A percentile compares a stretch with the other conserved stretches of the same genome.
These are phyloP conservation scores for Penaeus indicus DNA, from an alignment of 1,140 invertebrate genomes.

Conservation along the genomic window DNA sequence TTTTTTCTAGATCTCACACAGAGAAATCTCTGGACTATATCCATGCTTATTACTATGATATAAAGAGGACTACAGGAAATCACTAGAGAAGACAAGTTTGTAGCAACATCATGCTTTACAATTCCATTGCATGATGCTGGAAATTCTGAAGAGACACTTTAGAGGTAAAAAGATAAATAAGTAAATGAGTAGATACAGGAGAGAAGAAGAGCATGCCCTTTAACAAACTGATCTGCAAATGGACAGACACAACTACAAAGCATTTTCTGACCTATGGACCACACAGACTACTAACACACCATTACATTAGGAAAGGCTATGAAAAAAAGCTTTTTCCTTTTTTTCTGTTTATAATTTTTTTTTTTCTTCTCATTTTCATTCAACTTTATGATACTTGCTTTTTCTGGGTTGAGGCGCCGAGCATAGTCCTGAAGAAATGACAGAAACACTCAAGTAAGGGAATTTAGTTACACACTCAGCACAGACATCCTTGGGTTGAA, in stretches of 20 bases:
- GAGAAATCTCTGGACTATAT: too few species aligned
- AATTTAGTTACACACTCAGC: background rate
- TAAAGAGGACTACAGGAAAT: too few species aligned
- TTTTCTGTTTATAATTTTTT: slow-evolving; percentile 1
- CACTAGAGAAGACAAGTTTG: too few species aligned
- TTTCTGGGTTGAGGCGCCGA: slow-evolving; percentile 61
- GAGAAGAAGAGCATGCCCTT: too few species aligned
- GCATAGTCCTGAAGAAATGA: slow-evolving; percentile 60
- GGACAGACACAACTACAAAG: slow-evolving; percentile 31
- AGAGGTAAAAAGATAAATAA: too few species aligned
- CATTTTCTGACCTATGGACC: slow-evolving; percentile 23
- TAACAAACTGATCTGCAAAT: too few species aligned
- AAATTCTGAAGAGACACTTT: too few species aligned
- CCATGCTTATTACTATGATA: too few species aligned
- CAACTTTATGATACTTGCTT: slow-evolving; percentile 55
- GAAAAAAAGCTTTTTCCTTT: slow-evolving; percentile 24
- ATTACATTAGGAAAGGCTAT: slow-evolving; percentile 38
- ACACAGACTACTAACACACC: slow-evolving; percentile 44
- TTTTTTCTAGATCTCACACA: too few species aligned
- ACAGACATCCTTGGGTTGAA: background rate
- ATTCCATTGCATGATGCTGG: too few species aligned
- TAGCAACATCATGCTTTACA: too few species aligned
- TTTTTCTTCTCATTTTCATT: slow-evolving; percentile 37
- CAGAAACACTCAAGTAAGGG: slow-evolving; percentile 29
- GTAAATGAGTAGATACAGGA: too few species aligned